These are phyloP conservation scores for Sebastes vulpes DNA, from an alignment of 2,797 vertebrate species.

Conservation along the genomic window DNA sequence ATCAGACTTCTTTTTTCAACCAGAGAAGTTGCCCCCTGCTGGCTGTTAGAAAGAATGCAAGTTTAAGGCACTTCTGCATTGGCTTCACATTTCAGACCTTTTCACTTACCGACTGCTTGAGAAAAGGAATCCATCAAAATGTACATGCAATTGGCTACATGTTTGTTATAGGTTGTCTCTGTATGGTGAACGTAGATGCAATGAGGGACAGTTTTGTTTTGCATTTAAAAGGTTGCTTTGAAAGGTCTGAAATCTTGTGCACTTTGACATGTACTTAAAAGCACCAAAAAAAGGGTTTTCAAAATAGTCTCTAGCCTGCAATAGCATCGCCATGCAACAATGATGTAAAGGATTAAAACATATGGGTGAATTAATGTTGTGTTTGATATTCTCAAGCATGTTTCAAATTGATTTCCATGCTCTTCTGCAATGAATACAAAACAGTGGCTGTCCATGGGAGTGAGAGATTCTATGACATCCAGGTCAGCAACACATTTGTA, in stretches of 20 bases:
- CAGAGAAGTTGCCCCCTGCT: no score
- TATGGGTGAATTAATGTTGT: not conserved
- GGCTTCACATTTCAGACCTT: no score
- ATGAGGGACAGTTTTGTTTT: not conserved
- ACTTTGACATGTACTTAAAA: not conserved
- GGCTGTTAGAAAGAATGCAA: no score
- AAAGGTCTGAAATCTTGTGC: not conserved
- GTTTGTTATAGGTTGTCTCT: not conserved
- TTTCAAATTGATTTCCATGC: conserved; percentile 38
- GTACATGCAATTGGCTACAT: not conserved
- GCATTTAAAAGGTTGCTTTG: not conserved
- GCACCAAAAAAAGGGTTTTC: not conserved
- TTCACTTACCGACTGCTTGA: not conserved
- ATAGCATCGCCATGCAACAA: not conserved
- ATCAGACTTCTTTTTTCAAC: no score
- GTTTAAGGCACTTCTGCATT: no score
- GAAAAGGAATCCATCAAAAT: conserved; percentile 1
- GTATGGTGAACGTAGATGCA: not conserved
- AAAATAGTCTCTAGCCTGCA: not conserved
- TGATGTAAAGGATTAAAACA: conserved; percentile 8
- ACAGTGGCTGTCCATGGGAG: not conserved
- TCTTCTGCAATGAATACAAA: conserved; percentile 15
- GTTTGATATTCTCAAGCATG: conserved; percentile 18
- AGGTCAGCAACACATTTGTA: not conserved
- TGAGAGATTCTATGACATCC: conserved; percentile 11